Evolutionary conservation across 2,113 vertebrate species (phyloP).

Genomic region (Gorsachius goisagi): DNA sequence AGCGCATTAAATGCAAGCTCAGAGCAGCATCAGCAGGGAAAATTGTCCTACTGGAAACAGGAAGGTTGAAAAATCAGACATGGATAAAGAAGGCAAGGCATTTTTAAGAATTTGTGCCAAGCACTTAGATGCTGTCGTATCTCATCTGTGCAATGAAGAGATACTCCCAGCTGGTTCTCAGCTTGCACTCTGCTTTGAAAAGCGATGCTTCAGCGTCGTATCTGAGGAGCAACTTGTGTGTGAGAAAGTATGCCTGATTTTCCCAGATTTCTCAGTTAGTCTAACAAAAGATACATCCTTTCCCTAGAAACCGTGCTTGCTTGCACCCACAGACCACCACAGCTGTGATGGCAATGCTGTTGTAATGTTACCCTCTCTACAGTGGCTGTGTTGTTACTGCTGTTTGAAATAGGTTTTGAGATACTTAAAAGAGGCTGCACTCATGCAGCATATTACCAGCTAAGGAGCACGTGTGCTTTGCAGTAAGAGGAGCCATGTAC

Average conservation of each 20-base stretch:
- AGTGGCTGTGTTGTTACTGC: not conserved
- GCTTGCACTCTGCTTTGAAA: not conserved
- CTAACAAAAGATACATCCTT: not conserved
- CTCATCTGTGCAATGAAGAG: not conserved
- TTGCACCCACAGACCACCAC: not conserved
- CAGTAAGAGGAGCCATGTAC: not conserved
- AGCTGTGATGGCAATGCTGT: not conserved
- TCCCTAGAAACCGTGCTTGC: not conserved
- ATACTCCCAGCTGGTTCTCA: not conserved
- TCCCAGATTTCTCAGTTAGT: not conserved
- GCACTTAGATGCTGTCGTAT: not conserved
- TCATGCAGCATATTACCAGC: not conserved
- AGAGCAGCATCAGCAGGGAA: not conserved
- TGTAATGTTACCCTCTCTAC: not conserved
- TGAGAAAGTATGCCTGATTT: fast-evolving
- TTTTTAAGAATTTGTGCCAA: not conserved
- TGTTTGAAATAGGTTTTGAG: not conserved
- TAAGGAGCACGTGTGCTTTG: not conserved
- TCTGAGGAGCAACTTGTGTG: not conserved
- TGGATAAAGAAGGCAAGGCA: not conserved
- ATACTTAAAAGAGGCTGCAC: not conserved
- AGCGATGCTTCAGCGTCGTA: not conserved
- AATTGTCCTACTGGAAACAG: not conserved
- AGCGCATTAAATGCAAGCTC: not conserved
- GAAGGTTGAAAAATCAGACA: not conserved